A percentile compares a stretch with the other conserved stretches of the same genome.
These are phyloP conservation scores for Trichacis sp. DNA, from an alignment of 2,888 invertebrate genomes.

Conservation along the genomic window DNA sequence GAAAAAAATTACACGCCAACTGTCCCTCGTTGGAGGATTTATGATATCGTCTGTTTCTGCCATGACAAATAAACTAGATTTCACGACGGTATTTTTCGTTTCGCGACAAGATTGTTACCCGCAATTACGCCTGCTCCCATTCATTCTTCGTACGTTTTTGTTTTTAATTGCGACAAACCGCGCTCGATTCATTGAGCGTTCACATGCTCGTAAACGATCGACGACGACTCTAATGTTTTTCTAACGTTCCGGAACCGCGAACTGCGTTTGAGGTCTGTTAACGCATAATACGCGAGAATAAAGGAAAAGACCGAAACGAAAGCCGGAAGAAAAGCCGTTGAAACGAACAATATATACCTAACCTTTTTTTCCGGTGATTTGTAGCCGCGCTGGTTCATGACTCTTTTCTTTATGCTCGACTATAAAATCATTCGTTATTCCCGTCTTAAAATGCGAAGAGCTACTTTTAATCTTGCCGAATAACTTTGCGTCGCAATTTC, in stretches of 20 bases:
- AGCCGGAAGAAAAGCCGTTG: conserved; percentile 6
- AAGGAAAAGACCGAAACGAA: conserved; percentile 1
- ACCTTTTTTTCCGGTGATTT: conserved; percentile 9
- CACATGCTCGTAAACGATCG: too few relatives aligned
- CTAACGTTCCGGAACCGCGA: too few relatives aligned
- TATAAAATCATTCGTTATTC: conserved; percentile 12
- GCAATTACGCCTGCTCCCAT: neutral
- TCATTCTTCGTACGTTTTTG: too few relatives aligned
- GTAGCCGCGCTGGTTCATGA: neutral
- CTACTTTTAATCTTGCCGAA: conserved; percentile 1
- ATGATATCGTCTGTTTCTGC: conserved; percentile 2
- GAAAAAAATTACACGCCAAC: neutral
- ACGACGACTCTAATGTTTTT: too few relatives aligned
- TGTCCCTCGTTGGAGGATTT: neutral
- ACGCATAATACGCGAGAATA: neutral
- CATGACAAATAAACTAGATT: conserved; percentile 10
- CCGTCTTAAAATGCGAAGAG: neutral
- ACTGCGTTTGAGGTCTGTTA: too few relatives aligned
- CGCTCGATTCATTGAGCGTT: too few relatives aligned
- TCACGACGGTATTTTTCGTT: neutral
- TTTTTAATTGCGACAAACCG: too few relatives aligned
- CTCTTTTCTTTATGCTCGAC: conserved; percentile 3
- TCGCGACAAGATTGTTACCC: too few relatives aligned
- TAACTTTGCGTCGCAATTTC: neutral
- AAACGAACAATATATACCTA: neutral